Conservation (phyloP, 2,888 invertebrate genomes). For the Phragmatobia fuliginosa region DNA sequence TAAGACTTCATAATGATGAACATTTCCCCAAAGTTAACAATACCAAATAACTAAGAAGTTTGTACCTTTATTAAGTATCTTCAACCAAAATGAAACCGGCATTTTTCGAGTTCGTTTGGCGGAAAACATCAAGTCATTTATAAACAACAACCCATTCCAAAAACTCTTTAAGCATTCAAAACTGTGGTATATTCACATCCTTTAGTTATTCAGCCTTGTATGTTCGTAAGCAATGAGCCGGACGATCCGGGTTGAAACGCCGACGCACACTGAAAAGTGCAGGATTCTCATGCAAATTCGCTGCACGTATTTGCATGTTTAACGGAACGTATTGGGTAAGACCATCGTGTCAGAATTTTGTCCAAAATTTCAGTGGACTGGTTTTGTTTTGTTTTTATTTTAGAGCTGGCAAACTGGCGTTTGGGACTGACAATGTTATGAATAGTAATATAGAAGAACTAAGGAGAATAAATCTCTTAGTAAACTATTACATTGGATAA, state of each 20-base stretch:
- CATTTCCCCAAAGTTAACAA: no score
- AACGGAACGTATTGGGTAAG: constrained; percentile 43
- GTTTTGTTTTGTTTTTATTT: constrained; percentile 10
- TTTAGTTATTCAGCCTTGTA: constrained; percentile 18
- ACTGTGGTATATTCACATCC: constrained; percentile 16
- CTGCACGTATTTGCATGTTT: constrained; percentile 60
- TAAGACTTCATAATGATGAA: no score
- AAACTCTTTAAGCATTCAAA: constrained; percentile 20
- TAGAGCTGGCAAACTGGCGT: neutral
- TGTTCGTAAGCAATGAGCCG: constrained; percentile 38
- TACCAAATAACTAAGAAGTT: no score
- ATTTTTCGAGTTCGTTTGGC: no score
- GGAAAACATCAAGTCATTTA: constrained; percentile 2
- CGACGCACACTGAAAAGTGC: constrained; percentile 54
- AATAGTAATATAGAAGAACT: no score
- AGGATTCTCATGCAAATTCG: constrained; percentile 63
- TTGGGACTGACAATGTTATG: neutral
- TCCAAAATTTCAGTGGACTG: constrained; percentile 14
- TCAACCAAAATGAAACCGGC: no score
- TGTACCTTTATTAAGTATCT: no score
- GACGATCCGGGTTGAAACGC: constrained; percentile 33
- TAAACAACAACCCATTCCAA: constrained; percentile 6
- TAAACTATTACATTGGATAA: no score
- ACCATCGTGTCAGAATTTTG: constrained; percentile 31
- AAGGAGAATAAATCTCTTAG: no score